Base-by-base conservation (phyloP, 2,797 vertebrate genomes). In the Manis pentadactyla region DNA sequence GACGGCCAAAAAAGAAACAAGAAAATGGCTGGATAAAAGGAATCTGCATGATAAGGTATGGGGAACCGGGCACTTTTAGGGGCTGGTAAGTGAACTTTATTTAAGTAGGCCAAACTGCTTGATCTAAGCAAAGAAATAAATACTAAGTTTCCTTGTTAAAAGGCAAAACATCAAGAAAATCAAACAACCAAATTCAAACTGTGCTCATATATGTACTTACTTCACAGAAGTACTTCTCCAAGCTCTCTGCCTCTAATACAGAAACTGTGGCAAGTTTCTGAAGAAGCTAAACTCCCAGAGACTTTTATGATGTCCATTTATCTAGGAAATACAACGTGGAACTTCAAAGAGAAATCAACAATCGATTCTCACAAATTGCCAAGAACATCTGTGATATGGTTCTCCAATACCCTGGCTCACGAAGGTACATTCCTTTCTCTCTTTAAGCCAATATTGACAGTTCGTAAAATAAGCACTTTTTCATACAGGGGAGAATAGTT, bases 301-400 rank as follows among this genome's bases (percentile, higher is more conserved):
- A 46, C 25, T 74, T 66, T 77, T 31, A 78, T 21, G 73, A 63
- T 59, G 49, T 79, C 49, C 21, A 55, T 13, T 57, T 75, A 87
- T 15, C 34, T 91, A 17, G 37, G 61, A 96, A 64, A 87, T 27
- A 78, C 39, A 55, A 87, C 0, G 69, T 0, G 8, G 63, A 81
- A 91, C 74, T 27, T 93, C 46, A 66, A 91, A 89, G n/a, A 53
- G 23, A 95, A 95, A 46, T 75, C 31, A 81, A 9, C 49, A 69
- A 53, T 17, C 78, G 88, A n/a, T 39, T 53, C 59, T 42, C 53
- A 95, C 23, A 39, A 96, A 78, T 29, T 68, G 31, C 31, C 61
- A 42, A n/a, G 46, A 29, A 61, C 21, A 19, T 63, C 55, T 74
- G 49, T 6, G 46, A 97, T 23, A 34, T 69, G 57, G 39, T 10